Conservation (phyloP, 2,797 vertebrate species). For the Sphaeramia orbicularis region DNA sequence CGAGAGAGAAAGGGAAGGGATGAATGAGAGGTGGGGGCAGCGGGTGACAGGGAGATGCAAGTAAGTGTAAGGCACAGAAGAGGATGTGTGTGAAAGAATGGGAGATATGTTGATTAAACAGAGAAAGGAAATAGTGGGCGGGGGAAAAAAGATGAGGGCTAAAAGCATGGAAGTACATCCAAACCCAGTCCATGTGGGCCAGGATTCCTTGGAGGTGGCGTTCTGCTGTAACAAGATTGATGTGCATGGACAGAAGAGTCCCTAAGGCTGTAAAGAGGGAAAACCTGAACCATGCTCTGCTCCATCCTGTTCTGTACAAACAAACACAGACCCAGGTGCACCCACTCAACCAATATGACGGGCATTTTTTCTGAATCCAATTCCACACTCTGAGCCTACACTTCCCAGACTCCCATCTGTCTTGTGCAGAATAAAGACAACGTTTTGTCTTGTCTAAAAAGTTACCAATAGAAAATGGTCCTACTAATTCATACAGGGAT, state of each 20-base stretch:
- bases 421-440: slow-evolving; percentile 26
- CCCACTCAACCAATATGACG: slow-evolving; percentile 45
- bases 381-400: slow-evolving; percentile 32
- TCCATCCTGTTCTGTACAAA: slow-evolving; percentile 14
- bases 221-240: slow-evolving; percentile 71
- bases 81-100: neutral
- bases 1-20: neutral
- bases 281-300: slow-evolving; percentile 42
- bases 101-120: slow-evolving; percentile 22
- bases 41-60: neutral
- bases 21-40: slow-evolving; percentile 10
- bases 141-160: slow-evolving; percentile 17
- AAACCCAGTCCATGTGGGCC: slow-evolving; percentile 32
- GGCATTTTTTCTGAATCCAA: slow-evolving; percentile 15
- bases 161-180: slow-evolving; percentile 38
- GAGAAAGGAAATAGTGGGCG: slow-evolving; percentile 8
- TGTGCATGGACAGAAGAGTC: slow-evolving; percentile 74
- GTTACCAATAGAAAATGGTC: slow-evolving; percentile 24
- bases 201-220: slow-evolving; percentile 66
- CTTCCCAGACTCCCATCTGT: slow-evolving; percentile 36
- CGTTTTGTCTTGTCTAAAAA: slow-evolving; percentile 13
- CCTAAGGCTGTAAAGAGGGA: slow-evolving; percentile 53
- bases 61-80: slow-evolving; percentile 11
- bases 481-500: slow-evolving; percentile 30
- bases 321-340: slow-evolving; percentile 16